Base-by-base conservation (phyloP, 2,888 invertebrate species). In the Sipha maydis region DNA sequence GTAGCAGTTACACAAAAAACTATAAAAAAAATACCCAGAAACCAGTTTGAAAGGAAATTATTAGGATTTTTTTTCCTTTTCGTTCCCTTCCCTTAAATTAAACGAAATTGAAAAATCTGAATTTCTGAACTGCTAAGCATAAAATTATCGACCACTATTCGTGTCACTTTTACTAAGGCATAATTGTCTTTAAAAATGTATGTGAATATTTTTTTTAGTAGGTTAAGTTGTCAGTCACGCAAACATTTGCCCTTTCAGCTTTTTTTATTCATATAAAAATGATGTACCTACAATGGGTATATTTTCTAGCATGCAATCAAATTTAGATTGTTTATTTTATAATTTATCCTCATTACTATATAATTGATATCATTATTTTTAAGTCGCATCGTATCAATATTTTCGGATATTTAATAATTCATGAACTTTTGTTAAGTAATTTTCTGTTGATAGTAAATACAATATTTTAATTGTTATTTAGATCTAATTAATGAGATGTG, bases 141-240 rank as follows among this genome's bases (percentile, higher is more conserved):
- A 88, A 75, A 80, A 88, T 75, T 75, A 88, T 80, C 41, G 86
- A 61, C 86, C 61, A 80, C 80, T 25, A 61, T 88, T 80, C 86
- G 80, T 80, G 86, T 88, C 80, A 73, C 61, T 61, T 56, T 80
- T 54, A 56, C 67, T 67, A 34, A 80, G 56, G 75, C 67, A 78
- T 88, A 88, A 88, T 88, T 80, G 79, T 82, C 86, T 88, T 88
- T 88, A 75, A 88, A 88, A 88, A 88, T 75, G 86, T 75, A 82
- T 75, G 79, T 31, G n/a, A 69, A 56, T 80, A 71, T 86, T 56
- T 79, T 80, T 86, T 78, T 75, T 69, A 41, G 73, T 88, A 75
- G 80, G 73, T 79, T 80, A 88, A 80, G 61, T 79, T 56, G 86
- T 71, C 48, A 61, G 86, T 75, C 86, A 88, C 86, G 86, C 80